These are phyloP conservation scores for Rhinoderma darwinii DNA, from an alignment of 2,113 vertebrate genomes.

Conservation along the genomic window DNA sequence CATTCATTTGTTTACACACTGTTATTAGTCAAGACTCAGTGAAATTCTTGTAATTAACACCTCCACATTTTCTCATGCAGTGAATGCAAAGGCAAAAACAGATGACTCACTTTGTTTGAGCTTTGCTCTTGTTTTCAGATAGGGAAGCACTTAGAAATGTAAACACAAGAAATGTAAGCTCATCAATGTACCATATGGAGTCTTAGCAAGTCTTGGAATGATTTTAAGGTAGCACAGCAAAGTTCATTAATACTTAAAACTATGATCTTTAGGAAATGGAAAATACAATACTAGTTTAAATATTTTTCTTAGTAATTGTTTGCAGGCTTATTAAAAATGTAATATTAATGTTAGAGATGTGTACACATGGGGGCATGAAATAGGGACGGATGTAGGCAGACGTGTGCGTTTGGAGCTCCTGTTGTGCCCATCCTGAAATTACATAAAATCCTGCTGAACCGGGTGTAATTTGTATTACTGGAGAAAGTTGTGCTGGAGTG, in stretches of 20 bases:
- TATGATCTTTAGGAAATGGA: slow-evolving; percentile 16
- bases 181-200: slow-evolving; percentile 74
- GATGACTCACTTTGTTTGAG: slow-evolving; percentile 81
- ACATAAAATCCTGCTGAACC: too few relatives aligned
- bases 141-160: slow-evolving; percentile 76
- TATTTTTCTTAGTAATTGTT: slow-evolving; percentile 31
- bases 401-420: too few relatives aligned
- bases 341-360: slow-evolving; percentile 23
- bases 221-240: slow-evolving; percentile 64
- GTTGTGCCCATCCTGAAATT: too few relatives aligned
- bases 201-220: slow-evolving; percentile 69
- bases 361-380: not conserved
- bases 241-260: slow-evolving; percentile 63
- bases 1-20: slow-evolving; percentile 83
- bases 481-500: too few relatives aligned
- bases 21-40: slow-evolving; percentile 81
- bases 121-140: slow-evolving; percentile 79
- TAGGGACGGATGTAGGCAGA: too few relatives aligned
- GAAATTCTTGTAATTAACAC: slow-evolving; percentile 83
- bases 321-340: not conserved
- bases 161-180: slow-evolving; percentile 74
- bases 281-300: slow-evolving; percentile 17
- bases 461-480: too few relatives aligned
- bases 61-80: slow-evolving; percentile 80
- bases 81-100: slow-evolving; percentile 80